Evolutionary conservation across 2,888 invertebrate genomes (phyloP), one percentile per base, ranked within the genome.

Genomic region (Ceramica pisi): DNA sequence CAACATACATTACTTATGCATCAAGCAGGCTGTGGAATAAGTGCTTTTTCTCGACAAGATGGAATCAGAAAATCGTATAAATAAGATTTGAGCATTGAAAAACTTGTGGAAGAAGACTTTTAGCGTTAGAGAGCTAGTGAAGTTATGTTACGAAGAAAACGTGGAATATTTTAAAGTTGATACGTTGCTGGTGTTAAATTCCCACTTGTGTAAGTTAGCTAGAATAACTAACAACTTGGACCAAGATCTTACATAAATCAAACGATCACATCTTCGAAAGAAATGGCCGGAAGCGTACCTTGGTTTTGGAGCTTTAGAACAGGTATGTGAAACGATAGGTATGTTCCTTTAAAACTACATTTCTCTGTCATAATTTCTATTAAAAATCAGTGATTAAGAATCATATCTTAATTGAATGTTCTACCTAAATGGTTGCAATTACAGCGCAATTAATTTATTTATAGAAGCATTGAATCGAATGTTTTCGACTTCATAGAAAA

Each of bases 361-460:
- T 41, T 14, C 41, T 14, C 41, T 41, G 41, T 14, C 14, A 5
- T 21, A 46, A 4, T 21, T 50, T 21, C n/a, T 50, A 12, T 50
- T 21, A 21, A 21, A 50, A 48, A 48, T 48, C 46, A n/a, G 46
- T 8, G 12, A n/a, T 12, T 50, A 21, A 50, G 21, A 50, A 50
- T 21, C 5, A 21, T 10, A 23, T 51, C 14, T 51, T 51, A n/a
- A 21, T 9, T 23, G 4, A 16, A 6, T 16, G 16, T 53, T 26
- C 16, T 53, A 31, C 6, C 8, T 53, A 3, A 19, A 9, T 3
- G 46, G 26, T 19, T 48, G 16, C 7, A 48, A 70, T 57, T 41
- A 50, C 12, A 41, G 9, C 48, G 23, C 44, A 48, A 19, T 68
- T 67, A 53, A 68, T 44, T 41, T 67, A 67, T 21, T 51, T 19